These are phyloP conservation scores for Morone chrysops DNA, from an alignment of 2,113 vertebrate genomes.

Conservation along the genomic window DNA sequence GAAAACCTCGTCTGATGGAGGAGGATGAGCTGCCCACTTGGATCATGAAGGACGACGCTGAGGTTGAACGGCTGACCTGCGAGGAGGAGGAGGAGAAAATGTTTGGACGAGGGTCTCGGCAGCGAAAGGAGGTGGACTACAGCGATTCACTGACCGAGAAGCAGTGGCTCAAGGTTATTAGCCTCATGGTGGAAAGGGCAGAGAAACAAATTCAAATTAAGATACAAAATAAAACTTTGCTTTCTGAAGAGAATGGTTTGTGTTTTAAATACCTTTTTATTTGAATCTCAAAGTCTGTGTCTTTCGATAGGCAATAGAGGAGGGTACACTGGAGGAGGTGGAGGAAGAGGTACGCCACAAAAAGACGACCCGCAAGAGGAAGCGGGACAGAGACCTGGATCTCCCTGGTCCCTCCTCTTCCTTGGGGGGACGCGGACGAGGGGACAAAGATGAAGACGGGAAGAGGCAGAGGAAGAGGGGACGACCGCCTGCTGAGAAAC, in stretches of 20 bases:
- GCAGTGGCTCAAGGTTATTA: conserved; percentile 90
- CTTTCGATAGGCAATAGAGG: conserved; percentile 91
- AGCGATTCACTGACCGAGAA: conserved; percentile 97
- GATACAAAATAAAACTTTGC: neutral
- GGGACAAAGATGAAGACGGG: conserved; percentile 89
- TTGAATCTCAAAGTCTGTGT: conserved; percentile 12
- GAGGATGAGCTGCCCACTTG: conserved; percentile 97
- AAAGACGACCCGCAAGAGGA: conserved; percentile 94
- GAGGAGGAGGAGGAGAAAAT: conserved; percentile 98
- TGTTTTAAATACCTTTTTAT: neutral
- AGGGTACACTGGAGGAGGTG: conserved; percentile 95
- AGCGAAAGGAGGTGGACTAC: conserved; percentile 96
- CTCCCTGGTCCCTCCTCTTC: conserved; percentile 86
- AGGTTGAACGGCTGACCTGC: conserved; percentile 96
- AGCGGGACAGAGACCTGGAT: conserved; percentile 89
- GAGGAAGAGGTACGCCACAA: conserved; percentile 97
- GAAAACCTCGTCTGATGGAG: conserved; percentile 96
- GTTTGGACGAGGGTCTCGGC: conserved; percentile 95
- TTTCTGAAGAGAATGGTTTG: neutral
- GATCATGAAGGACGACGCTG: conserved; percentile 98
- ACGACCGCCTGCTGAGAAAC: conserved; percentile 91
- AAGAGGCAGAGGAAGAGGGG: conserved; percentile 94
- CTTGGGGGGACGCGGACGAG: conserved; percentile 86
- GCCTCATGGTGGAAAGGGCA: neutral
- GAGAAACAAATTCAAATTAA: neutral